Evolutionary conservation across 2,797 vertebrate genomes (phyloP).

Genomic region (Sebastes trivittatus): DNA sequence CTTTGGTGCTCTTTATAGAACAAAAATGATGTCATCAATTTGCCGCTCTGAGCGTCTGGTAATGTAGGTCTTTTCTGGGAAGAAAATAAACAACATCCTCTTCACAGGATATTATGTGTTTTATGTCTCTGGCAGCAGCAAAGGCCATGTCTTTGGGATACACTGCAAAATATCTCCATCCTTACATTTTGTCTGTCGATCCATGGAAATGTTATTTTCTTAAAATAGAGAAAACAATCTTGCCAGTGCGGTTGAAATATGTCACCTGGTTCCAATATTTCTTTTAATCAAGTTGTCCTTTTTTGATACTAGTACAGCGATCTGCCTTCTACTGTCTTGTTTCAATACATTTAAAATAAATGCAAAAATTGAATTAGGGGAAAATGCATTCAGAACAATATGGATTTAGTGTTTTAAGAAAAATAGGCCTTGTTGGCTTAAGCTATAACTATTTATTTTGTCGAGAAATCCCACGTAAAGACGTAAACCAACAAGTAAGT

Average conservation of each 20-base stretch:
- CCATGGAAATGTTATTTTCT: constrained; percentile 31
- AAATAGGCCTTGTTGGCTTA: no score
- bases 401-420: no score
- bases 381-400: not conserved
- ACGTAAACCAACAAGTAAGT: no score
- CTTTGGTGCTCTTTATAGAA: constrained; percentile 23
- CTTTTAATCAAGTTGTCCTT: not conserved
- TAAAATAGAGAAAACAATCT: constrained; percentile 16
- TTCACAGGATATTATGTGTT: constrained; percentile 9
- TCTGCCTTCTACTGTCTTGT: not conserved
- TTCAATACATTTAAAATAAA: not conserved
- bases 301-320: not conserved
- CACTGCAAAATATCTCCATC: not conserved
- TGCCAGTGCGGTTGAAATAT: not conserved
- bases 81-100: not conserved
- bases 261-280: constrained; percentile 37
- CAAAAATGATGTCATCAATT: constrained; percentile 27
- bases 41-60: not conserved
- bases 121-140: constrained; percentile 21
- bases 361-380: rapidly evolving
- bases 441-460: rapidly evolving
- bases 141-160: not conserved
- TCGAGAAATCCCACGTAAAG: no score
- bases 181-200: constrained; percentile 15
- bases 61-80: not conserved